Percentiles rank a stretch among this genome's conserved stretches.
These are phyloP conservation scores for Acrocephalus arundinaceus DNA, from an alignment of 2,113 vertebrate genomes.

Conservation along the genomic window DNA sequence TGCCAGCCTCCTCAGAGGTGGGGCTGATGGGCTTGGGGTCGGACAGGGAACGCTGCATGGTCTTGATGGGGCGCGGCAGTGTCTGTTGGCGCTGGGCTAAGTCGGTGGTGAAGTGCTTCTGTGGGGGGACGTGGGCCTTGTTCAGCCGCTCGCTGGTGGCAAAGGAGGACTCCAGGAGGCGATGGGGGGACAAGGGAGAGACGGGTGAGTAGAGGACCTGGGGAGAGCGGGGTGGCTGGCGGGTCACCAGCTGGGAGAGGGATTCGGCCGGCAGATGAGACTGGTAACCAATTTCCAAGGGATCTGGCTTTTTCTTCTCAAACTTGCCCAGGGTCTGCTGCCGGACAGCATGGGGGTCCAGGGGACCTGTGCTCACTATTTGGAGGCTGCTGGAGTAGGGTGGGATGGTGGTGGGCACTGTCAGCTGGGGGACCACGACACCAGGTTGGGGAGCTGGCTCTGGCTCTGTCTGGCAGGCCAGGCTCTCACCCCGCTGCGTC, in stretches of 20 bases:
- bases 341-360: slow-evolving; percentile 76
- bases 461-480: slow-evolving; percentile 95
- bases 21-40: slow-evolving; percentile 98
- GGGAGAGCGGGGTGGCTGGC: slow-evolving; percentile 93
- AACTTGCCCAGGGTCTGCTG: slow-evolving; percentile 86
- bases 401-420: slow-evolving; percentile 87
- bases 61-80: slow-evolving; percentile 94
- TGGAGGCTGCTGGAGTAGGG: slow-evolving; percentile 93
- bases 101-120: slow-evolving; percentile 92
- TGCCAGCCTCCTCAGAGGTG: slow-evolving; percentile 90
- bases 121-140: slow-evolving; percentile 95
- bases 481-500: slow-evolving; percentile 90
- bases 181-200: slow-evolving; percentile 93
- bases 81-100: slow-evolving; percentile 89
- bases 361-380: slow-evolving; percentile 83
- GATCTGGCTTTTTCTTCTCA: slow-evolving; percentile 94
- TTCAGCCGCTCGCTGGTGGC: slow-evolving; percentile 93
- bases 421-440: slow-evolving; percentile 85
- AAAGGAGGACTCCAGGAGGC: slow-evolving; percentile 92
- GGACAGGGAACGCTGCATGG: slow-evolving; percentile 94
- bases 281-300: slow-evolving; percentile 94
- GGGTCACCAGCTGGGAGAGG: slow-evolving; percentile 86
- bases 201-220: slow-evolving; percentile 98
- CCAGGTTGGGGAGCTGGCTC: slow-evolving; percentile 85
- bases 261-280: slow-evolving; percentile 87